Evolutionary conservation across 2,888 invertebrate genomes (phyloP).

Genomic region (Monochamus alternatus): DNA sequence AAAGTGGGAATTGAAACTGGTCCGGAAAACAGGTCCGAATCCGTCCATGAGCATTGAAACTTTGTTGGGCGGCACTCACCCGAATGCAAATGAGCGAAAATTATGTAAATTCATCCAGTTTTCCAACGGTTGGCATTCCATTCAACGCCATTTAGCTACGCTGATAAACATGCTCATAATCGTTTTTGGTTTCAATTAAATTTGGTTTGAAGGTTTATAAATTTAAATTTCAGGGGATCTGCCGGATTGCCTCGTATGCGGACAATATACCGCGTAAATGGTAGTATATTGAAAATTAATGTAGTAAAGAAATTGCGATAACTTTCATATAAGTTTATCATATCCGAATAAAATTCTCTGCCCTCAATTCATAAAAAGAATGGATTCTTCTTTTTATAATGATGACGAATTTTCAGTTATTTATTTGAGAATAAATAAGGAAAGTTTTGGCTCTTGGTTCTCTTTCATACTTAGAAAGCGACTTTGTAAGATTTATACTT

Average conservation of each 20-base stretch:
- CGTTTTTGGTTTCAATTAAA: conserved; percentile 47
- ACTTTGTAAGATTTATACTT: no score
- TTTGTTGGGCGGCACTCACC: conserved; percentile 22
- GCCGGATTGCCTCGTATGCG: neutral
- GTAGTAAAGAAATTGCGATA: no score
- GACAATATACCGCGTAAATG: neutral
- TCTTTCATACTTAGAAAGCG: no score
- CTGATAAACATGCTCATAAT: conserved; percentile 47
- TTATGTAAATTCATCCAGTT: conserved; percentile 46
- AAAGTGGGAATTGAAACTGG: neutral
- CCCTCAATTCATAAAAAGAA: no score
- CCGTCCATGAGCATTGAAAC: conserved; percentile 28
- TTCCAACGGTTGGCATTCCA: conserved; percentile 38
- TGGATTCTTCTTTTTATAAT: no score
- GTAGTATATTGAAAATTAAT: no score
- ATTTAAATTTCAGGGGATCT: conserved; percentile 23
- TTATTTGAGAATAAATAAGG: no score
- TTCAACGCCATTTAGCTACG: conserved; percentile 47
- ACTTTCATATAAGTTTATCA: no score
- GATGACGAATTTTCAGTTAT: no score
- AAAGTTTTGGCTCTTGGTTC: no score
- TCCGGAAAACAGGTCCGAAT: neutral
- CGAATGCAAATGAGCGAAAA: conserved; percentile 40
- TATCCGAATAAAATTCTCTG: no score
- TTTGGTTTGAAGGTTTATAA: conserved; percentile 28